Conservation (phyloP, 2,888 invertebrate species). For the Thereva unica region DNA sequence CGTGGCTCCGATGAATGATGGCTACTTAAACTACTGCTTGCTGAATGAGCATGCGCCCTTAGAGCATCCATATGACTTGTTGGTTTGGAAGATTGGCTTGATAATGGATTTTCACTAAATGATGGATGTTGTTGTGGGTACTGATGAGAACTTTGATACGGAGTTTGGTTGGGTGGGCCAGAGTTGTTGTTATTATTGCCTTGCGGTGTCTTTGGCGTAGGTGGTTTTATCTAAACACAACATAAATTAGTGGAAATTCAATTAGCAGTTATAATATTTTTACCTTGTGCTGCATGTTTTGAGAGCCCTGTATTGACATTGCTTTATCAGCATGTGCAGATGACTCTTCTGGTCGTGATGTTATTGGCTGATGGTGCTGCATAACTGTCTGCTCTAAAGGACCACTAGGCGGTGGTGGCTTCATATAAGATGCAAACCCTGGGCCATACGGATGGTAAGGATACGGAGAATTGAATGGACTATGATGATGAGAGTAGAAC, state of each 20-base stretch:
- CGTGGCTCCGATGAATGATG: conserved; percentile 58
- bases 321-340: conserved; percentile 58
- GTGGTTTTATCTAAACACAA: conserved; percentile 53
- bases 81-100: conserved; percentile 63
- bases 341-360: conserved; percentile 42
- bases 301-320: conserved; percentile 39
- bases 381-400: conserved; percentile 55
- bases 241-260: not conserved
- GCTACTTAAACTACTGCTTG: conserved; percentile 52
- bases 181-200: conserved; percentile 50
- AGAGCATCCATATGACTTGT: conserved; percentile 75
- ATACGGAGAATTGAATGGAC: conserved; percentile 63
- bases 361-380: conserved; percentile 51
- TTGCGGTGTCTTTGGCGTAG: conserved; percentile 59
- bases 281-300: conserved; percentile 43
- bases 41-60: conserved; percentile 75
- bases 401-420: conserved; percentile 55
- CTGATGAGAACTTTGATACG: conserved; percentile 55
- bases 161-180: conserved; percentile 52
- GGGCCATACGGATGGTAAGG: conserved; percentile 60
- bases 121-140: conserved; percentile 62
- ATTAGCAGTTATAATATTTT: not conserved
- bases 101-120: conserved; percentile 71
- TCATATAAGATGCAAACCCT: conserved; percentile 57
- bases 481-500: conserved; percentile 77